Base-by-base conservation (phyloP, 2,113 vertebrate species). In the Bubo bubo region DNA sequence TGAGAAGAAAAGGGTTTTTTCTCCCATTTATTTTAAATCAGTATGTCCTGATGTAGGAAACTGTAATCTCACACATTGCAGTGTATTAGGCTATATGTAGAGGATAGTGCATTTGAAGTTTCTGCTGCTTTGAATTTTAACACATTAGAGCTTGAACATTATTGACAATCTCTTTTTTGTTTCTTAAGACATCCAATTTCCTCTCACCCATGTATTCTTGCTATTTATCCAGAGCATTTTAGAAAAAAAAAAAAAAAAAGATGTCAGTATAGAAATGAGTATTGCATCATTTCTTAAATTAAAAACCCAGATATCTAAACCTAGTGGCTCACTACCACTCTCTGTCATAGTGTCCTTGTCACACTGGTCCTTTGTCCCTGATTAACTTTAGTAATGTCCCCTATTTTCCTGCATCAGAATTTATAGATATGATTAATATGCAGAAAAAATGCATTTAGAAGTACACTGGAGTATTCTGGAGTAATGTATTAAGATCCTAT, bases 361-460 rank as follows among this genome's bases (percentile, higher is more conserved):
- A 34, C 23, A 45, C 45, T 15, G 14, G 47, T 73, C 27, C 50
- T 91, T 73, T 77, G 39, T 72, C 79, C 45, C 72, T 75, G 67
- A 93, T 73, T 82, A 73, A 79, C 72, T 83, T 66, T 32, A 43
- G 27, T 18, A 41, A 59, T 63, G 22, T 86, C 73, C 73, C 43
- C 63, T 86, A 87, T 93, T 96, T 94, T 95, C 68, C 43, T 64
- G 74, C 35, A 84, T 77, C 35, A 60, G 66, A 87, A 34, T 77
- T 71, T 79, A 82, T 64, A 94, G 75, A 63, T 87, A 70, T 52
- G 59, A 93, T 93, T 93, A 86, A 79, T 39, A 85, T 56, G 73
- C n/a, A 59, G 75, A 88, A 87, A 34, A 86, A 84, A 82, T 12
- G 59, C 43, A 79, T 66, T 72, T 59, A 79, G 64, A 85, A 92